Base-by-base conservation (phyloP, 2,888 invertebrate species). In the Amphipoea lucens region DNA sequence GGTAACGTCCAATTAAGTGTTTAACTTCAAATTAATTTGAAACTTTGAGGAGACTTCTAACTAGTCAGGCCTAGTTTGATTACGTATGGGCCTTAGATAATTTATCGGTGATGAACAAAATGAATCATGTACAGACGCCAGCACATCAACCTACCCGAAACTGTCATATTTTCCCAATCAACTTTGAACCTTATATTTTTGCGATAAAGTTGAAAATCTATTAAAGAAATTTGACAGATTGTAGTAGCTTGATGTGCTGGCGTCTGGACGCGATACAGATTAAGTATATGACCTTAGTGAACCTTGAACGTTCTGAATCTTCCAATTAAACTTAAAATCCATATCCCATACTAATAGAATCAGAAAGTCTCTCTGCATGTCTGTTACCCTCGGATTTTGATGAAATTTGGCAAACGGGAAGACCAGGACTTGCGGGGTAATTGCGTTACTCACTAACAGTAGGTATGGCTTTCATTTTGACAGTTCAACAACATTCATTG, bases 1-100 rank as follows among this genome's bases (percentile, higher is more conserved):
- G 45, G 65, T 76, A 74, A 74, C 68, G 66, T 70, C 57, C 66
- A 87, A 78, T 81, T 76, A 84, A 70, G 76, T 75, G 73, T 57
- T 78, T 84, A 76, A 74, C 60, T 78, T 87, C 60, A 76, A 85
- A 87, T 84, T 87, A 76, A 84, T 79, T 76, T 81, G 72, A 67
- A 87, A 82, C 76, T 79, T 74, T 40, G 68, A 74, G 65, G 63
- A 71, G 54, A 57, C 48, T 66, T 76, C 76, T 63, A 75, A 62
- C 71, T 68, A 72, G 48, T 60, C 48, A n/a, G 51, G 68, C 12
- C 54, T 14, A 23, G 68, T 75, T 80, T 57, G 66, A 76, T 81
- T 66, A 71, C 60, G 14, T 57, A 51, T 60, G 73, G 36, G 54
- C 3, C 14, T 54, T 48, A 57, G 48, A 17, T 42, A 57, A 71